A percentile compares a stretch with the other conserved stretches of the same genome.
phyloP scores from a whole-genome alignment of 1,140 invertebrate species.

The Popillia japonica region DNA sequence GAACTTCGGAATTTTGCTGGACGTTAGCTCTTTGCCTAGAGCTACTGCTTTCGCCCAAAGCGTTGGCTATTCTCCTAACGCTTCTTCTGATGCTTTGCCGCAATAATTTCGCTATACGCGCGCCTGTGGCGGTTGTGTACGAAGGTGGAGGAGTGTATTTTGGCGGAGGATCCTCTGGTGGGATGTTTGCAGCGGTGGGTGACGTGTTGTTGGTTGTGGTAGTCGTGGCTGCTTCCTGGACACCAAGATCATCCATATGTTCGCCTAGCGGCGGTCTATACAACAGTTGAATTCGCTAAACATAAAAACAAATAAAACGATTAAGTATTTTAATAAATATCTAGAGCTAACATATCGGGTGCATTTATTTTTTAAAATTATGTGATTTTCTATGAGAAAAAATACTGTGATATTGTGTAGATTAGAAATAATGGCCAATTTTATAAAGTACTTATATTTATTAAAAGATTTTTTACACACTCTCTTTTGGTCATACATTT shows the following conservation, averaged over 20 bases:
- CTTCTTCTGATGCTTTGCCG: slow-evolving; percentile 82
- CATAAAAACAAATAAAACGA: slow-evolving; percentile 41
- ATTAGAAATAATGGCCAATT: too few species aligned
- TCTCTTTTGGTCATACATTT: too few species aligned
- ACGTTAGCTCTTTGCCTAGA: slow-evolving; percentile 51
- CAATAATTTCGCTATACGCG: slow-evolving; percentile 79
- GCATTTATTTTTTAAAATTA: too few species aligned
- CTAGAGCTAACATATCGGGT: too few species aligned
- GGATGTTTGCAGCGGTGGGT: slow-evolving; percentile 41
- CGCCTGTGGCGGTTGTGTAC: slow-evolving; percentile 89
- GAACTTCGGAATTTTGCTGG: slow-evolving; percentile 39
- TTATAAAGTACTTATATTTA: too few species aligned
- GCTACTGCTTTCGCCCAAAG: slow-evolving; percentile 60
- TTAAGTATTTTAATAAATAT: too few species aligned
- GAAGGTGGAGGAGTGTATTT: slow-evolving; percentile 93
- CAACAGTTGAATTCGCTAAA: slow-evolving; percentile 76
- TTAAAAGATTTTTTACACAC: too few species aligned
- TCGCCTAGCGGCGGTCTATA: slow-evolving; percentile 72
- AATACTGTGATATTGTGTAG: too few species aligned
- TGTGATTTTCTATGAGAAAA: too few species aligned
- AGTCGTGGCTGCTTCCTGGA: slow-evolving; percentile 54
- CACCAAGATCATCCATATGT: slow-evolving; percentile 57
- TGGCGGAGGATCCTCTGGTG: slow-evolving; percentile 82
- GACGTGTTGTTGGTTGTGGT: slow-evolving; percentile 53
- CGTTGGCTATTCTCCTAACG: slow-evolving; percentile 72